Percentiles rank a stretch among this genome's conserved stretches.
phyloP scores from a whole-genome alignment of 1,140 invertebrate species.

The Nylanderia fulva region DNA sequence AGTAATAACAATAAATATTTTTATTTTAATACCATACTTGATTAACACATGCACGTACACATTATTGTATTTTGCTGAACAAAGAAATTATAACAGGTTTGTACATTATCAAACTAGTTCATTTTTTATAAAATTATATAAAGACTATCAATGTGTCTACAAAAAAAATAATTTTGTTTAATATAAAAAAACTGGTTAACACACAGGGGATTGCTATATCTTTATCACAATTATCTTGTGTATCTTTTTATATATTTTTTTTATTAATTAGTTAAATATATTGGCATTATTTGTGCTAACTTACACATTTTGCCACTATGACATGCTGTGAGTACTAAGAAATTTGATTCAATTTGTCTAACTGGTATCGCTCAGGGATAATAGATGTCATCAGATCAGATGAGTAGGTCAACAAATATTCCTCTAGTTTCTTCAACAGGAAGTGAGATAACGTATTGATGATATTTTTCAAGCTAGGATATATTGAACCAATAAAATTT shows the following conservation, averaged over 20 bases:
- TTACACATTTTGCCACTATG: slow-evolving; percentile 49
- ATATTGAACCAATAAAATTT: not conserved
- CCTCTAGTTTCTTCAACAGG: slow-evolving; percentile 35
- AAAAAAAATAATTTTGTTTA: no score
- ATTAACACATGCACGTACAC: not conserved
- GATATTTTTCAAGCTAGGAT: slow-evolving; percentile 21
- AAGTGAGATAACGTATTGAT: slow-evolving; percentile 23
- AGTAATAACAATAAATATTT: not conserved
- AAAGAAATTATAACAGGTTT: not conserved
- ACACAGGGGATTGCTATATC: not conserved
- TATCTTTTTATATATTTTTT: not conserved
- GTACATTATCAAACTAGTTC: not conserved
- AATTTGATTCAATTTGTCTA: slow-evolving; percentile 44
- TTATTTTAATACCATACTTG: not conserved
- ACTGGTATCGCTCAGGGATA: slow-evolving; percentile 24
- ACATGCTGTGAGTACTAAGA: slow-evolving; percentile 35
- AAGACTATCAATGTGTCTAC: not conserved
- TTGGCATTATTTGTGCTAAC: slow-evolving; percentile 43
- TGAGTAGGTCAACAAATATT: slow-evolving; percentile 21
- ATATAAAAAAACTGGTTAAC: no score
- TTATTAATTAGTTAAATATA: slow-evolving; percentile 3
- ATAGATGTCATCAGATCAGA: slow-evolving; percentile 18
- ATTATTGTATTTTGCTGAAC: slow-evolving; percentile 4
- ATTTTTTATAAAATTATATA: not conserved
- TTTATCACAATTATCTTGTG: not conserved